Conservation (phyloP, 2,797 vertebrate genomes). For the Muscicapa striata region DNA sequence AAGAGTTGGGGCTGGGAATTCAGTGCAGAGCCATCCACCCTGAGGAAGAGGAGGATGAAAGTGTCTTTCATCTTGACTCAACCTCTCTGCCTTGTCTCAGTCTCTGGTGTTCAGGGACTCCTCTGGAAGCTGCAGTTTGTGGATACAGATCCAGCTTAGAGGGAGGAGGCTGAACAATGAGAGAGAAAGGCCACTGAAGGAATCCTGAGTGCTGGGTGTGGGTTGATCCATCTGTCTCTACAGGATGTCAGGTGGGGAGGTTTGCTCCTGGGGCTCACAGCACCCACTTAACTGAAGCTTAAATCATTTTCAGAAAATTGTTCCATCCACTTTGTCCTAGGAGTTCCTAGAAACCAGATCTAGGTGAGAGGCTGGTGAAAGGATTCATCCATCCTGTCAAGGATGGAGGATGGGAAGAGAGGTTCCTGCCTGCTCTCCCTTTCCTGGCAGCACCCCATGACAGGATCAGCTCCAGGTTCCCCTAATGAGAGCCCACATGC, state of each 20-base stretch:
- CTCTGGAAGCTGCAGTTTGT: background rate
- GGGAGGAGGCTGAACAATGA: background rate
- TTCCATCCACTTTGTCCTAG: background rate
- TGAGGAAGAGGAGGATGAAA: background rate
- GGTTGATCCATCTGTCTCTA: background rate
- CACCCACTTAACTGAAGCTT: background rate
- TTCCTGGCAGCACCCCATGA: background rate
- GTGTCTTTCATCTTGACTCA: background rate
- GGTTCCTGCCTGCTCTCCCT: background rate
- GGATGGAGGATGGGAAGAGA: background rate
- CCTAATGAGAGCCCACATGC: background rate
- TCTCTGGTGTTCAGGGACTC: background rate
- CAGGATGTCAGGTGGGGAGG: no score
- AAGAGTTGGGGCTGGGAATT: background rate
- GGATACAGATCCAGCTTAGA: background rate
- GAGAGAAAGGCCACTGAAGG: background rate
- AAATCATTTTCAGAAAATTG: background rate
- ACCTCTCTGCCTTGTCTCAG: background rate
- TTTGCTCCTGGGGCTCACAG: background rate
- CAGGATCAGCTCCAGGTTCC: background rate
- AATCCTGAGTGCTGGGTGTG: background rate
- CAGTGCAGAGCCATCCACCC: background rate
- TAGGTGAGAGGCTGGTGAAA: background rate
- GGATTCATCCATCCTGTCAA: background rate
- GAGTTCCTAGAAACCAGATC: background rate